phyloP scores from a whole-genome alignment of 2,888 invertebrate genomes.

The Urechis unicinctus region DNA sequence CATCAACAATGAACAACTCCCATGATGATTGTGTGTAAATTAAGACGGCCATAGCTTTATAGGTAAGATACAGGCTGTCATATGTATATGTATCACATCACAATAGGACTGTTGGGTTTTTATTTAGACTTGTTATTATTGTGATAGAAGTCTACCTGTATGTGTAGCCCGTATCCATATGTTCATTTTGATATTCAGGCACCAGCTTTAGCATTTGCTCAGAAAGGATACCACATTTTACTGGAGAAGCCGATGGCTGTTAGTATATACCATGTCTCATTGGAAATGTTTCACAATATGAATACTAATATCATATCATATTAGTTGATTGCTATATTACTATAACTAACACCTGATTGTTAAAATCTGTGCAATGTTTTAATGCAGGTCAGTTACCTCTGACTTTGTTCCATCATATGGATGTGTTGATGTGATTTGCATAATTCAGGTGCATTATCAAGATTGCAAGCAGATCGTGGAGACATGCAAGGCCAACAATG shows the following conservation, averaged over 20 bases:
- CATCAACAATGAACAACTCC: no score
- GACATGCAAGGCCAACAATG: slow-evolving; percentile 40
- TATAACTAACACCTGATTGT: no score
- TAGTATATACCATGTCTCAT: slow-evolving; percentile 14
- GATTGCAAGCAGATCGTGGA: slow-evolving; percentile 50
- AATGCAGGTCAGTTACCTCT: no score
- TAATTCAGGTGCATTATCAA: slow-evolving; percentile 46
- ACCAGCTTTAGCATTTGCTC: slow-evolving; percentile 46
- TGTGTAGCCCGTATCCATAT: not conserved
- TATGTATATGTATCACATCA: no score
- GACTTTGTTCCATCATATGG: not conserved
- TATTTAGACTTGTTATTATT: no score
- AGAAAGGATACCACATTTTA: slow-evolving; percentile 51
- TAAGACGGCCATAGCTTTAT: no score
- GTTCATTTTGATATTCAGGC: not conserved
- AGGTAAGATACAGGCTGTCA: no score
- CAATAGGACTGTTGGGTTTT: no score
- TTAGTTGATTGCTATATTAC: no score
- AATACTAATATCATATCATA: no score
- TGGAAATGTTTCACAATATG: not conserved
- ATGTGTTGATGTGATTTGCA: not conserved
- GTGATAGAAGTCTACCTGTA: not conserved
- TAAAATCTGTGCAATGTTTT: no score
- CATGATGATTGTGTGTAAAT: no score
- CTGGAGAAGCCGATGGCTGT: slow-evolving; percentile 54